Base-by-base conservation (phyloP, 2,888 invertebrate genomes). In the Crossocerus cetratus region DNA sequence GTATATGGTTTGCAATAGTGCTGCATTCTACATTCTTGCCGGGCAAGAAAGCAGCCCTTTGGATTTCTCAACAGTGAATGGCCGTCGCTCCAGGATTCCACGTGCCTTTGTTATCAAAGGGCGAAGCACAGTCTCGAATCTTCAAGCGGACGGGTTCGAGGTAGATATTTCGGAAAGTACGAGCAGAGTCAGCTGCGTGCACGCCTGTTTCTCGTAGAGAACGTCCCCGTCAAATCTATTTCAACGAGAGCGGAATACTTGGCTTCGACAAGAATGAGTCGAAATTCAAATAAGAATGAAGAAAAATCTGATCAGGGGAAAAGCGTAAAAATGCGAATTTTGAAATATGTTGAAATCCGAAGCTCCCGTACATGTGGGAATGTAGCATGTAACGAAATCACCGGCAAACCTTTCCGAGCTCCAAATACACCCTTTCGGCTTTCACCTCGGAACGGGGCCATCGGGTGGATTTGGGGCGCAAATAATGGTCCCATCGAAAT, bases 401-500 rank as follows among this genome's bases (percentile, higher is more conserved):
- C 5, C 4, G 14, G 5, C 8, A n/a, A 16, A 16, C 16, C 1
- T 49, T 49, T 49, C 14, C 16, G 14, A 1, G n/a, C 49, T 16
- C 13, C n/a, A 4, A 4, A 49, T 16, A 49, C 49, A 49, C 49
- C 45, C n/a, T n/a, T n/a, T n/a, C n/a, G n/a, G n/a, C n/a, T 57
- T 57, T 23, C 57, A 62, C 42, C 65, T 56, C 74, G 61, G 62
- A 73, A 74, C 55, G 54, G 55, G 65, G 2, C 23, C 56, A 20
- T 20, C 16, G 11, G 16, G 43, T 21, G 23, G 45, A 73, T 56
- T 60, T 55, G 21, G 62, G 73, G 45, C 68, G 55, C 49, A 56
- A 59, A 69, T 65, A 65, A 74, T 62, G 65, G 54, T 11, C 22
- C 45, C 44, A 63, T 69, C 49, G 62, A 61, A 74, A 65, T 74